phyloP scores from a whole-genome alignment of 2,113 vertebrate genomes.

The Nyctibius bracteatus region DNA sequence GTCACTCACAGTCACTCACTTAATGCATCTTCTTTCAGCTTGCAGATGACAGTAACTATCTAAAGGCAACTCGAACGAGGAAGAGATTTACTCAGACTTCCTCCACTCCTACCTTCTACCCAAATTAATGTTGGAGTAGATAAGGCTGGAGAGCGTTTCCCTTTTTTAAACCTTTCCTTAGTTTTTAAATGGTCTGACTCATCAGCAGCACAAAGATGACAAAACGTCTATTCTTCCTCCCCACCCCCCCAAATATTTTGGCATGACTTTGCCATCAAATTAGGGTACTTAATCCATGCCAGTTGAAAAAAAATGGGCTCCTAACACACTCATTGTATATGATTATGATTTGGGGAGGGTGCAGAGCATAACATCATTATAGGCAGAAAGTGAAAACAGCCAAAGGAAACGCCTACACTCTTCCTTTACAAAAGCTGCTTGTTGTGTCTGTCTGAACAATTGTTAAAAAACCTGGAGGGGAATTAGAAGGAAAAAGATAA shows the following conservation, averaged over 20 bases:
- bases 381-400: slow-evolving; percentile 63
- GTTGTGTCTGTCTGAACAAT: slow-evolving; percentile 68
- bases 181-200: slow-evolving; percentile 43
- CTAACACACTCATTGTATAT: slow-evolving; percentile 24
- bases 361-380: slow-evolving; percentile 46
- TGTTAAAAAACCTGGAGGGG: slow-evolving; percentile 57
- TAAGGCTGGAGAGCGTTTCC: slow-evolving; percentile 22
- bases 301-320: neutral
- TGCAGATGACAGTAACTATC: neutral
- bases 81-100: slow-evolving; percentile 30
- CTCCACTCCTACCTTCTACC: slow-evolving; percentile 37
- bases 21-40: neutral
- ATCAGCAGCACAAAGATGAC: slow-evolving; percentile 36
- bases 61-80: neutral
- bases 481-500: slow-evolving; percentile 53
- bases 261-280: slow-evolving; percentile 38
- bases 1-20: neutral
- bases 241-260: neutral
- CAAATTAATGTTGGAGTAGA: slow-evolving; percentile 38
- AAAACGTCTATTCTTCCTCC: neutral
- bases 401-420: slow-evolving; percentile 66
- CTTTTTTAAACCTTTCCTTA: slow-evolving; percentile 25
- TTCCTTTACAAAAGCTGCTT: slow-evolving; percentile 63
- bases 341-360: slow-evolving; percentile 20
- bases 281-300: neutral